Percentiles rank a stretch among this genome's conserved stretches.
These are phyloP conservation scores for Pseudotriccus pelzelni DNA, from an alignment of 2,797 vertebrate genomes.

Conservation along the genomic window DNA sequence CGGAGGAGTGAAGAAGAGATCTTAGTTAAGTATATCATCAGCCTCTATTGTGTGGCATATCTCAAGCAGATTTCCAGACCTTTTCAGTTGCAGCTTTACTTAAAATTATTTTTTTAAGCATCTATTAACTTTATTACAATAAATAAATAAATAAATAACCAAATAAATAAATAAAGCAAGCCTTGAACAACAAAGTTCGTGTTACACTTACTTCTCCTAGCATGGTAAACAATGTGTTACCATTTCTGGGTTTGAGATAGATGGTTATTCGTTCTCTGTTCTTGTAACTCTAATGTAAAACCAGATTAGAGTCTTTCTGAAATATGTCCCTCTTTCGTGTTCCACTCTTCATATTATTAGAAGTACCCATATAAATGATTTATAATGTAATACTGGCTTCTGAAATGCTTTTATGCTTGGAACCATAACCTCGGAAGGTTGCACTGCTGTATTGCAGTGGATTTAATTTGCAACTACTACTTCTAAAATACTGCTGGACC, in stretches of 20 bases:
- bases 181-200: background rate
- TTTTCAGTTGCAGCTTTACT: background rate
- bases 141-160: background rate
- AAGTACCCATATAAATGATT: slow-evolving; percentile 40
- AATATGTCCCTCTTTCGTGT: background rate
- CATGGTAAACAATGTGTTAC: background rate
- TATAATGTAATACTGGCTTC: slow-evolving; percentile 2
- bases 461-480: background rate
- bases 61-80: background rate
- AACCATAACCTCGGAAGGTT: background rate
- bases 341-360: slow-evolving; percentile 9
- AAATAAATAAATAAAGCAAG: background rate
- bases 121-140: background rate
- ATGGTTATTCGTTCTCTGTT: slow-evolving; percentile 10
- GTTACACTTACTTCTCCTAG: background rate
- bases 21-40: background rate
- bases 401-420: background rate
- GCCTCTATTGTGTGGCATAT: background rate
- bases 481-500: slow-evolving; percentile 1
- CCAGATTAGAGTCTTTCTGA: slow-evolving; percentile 21
- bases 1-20: background rate
- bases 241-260: background rate
- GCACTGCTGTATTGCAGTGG: background rate
- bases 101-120: background rate
- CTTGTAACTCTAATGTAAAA: slow-evolving; percentile 16